Conservation (phyloP, 2,113 vertebrate genomes). For the Labrus mixtus region DNA sequence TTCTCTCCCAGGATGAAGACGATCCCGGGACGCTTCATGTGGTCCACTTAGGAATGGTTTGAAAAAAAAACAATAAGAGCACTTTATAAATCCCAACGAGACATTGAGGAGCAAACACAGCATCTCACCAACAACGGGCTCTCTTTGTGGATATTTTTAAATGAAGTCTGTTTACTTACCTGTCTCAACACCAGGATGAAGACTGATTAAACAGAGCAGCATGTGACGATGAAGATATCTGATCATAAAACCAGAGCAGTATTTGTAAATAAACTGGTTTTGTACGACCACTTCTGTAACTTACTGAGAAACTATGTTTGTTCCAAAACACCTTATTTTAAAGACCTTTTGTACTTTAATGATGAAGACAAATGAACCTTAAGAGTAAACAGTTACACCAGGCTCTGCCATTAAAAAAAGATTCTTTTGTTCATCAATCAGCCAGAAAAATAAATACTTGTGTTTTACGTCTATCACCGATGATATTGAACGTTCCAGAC, state of each 20-base stretch:
- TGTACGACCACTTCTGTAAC: not conserved
- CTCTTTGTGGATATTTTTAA: not conserved
- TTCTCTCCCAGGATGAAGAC: constrained; percentile 75
- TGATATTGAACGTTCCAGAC: constrained; percentile 63
- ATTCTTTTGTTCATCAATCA: constrained; percentile 64
- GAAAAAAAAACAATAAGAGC: constrained; percentile 66
- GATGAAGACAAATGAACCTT: constrained; percentile 8
- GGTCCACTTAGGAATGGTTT: constrained; percentile 90
- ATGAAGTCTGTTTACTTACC: not conserved
- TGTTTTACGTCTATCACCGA: constrained; percentile 57
- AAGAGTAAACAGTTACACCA: constrained; percentile 35
- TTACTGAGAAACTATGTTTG: no score
- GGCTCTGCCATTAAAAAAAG: constrained; percentile 48
- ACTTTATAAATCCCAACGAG: constrained; percentile 3
- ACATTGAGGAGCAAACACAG: not conserved
- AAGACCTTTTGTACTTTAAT: not conserved
- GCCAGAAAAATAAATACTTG: constrained; percentile 67
- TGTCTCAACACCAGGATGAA: not conserved
- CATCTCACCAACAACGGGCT: constrained; percentile 5
- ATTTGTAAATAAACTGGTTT: not conserved
- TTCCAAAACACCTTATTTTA: not conserved
- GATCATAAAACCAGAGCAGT: not conserved
- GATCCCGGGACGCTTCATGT: constrained; percentile 81
- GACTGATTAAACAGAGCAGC: constrained; percentile 3
- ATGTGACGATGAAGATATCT: not conserved